Conservation (phyloP, 2,113 vertebrate species). For the Platichthys stellatus region DNA sequence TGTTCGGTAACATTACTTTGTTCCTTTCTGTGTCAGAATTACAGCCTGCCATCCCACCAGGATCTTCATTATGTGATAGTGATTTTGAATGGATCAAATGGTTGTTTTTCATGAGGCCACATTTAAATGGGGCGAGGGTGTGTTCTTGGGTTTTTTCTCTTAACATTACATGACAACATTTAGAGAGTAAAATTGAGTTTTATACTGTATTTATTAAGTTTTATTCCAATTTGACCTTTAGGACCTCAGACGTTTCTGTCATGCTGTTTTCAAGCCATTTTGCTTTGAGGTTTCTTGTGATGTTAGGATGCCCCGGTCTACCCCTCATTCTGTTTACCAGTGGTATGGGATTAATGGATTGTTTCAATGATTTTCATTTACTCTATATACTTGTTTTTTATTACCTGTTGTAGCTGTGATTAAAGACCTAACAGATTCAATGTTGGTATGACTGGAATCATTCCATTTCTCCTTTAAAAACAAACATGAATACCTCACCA, state of each 20-base stretch:
- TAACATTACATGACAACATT: conserved; percentile 11
- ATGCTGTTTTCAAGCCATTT: conserved; percentile 13
- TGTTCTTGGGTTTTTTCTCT: conserved; percentile 27
- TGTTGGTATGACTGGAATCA: not conserved
- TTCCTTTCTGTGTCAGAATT: not conserved
- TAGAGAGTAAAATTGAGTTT: conserved; percentile 43
- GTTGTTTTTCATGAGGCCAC: conserved; percentile 10
- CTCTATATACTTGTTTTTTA: conserved; percentile 14
- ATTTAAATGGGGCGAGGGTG: conserved; percentile 12
- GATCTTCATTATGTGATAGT: not conserved
- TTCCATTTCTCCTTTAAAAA: not conserved
- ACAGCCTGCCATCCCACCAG: not conserved
- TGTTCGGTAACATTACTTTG: not conserved
- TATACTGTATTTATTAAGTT: conserved; percentile 70
- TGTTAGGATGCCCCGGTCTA: not conserved
- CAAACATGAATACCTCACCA: conserved; percentile 8
- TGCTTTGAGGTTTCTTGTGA: conserved; percentile 3
- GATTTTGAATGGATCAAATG: not conserved
- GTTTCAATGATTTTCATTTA: conserved; percentile 19
- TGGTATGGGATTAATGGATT: not conserved
- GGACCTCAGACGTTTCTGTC: conserved; percentile 9
- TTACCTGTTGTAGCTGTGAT: conserved; percentile 25
- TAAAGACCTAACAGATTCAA: conserved; percentile 39
- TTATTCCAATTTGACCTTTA: conserved; percentile 47
- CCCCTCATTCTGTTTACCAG: conserved; percentile 6